Evolutionary conservation across 2,797 vertebrate genomes (phyloP).

Genomic region (Urosaurus nigricauda): DNA sequence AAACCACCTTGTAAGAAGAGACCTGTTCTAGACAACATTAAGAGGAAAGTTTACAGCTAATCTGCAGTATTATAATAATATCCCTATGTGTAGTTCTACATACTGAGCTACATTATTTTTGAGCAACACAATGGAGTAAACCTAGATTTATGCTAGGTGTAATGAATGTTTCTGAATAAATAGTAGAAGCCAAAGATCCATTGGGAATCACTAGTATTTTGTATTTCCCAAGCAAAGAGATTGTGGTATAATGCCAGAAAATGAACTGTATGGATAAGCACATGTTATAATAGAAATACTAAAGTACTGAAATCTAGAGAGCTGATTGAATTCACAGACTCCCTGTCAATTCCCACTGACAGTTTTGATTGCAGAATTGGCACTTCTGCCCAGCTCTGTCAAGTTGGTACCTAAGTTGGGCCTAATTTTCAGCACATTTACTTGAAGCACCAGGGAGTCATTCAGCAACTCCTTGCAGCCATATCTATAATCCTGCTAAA

Average conservation of each 20-base stretch:
- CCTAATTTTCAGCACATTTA: not conserved
- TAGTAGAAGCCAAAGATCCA: not conserved
- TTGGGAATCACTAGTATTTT: not conserved
- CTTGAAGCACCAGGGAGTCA: not conserved
- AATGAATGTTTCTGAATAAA: not conserved
- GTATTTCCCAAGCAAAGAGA: not conserved
- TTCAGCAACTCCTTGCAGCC: not conserved
- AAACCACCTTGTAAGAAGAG: not conserved
- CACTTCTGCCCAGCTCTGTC: not conserved
- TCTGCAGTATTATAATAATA: not conserved
- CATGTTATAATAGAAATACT: not conserved
- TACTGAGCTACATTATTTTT: not conserved
- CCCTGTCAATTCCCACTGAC: not conserved
- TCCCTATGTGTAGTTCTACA: not conserved
- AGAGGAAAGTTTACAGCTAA: not conserved
- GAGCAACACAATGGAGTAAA: not conserved
- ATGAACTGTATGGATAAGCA: not conserved
- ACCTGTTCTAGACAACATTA: not conserved
- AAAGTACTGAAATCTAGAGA: not conserved
- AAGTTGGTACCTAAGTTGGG: not conserved
- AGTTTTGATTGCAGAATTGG: slow-evolving; percentile 1
- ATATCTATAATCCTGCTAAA: not conserved
- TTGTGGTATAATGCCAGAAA: not conserved
- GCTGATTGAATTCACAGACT: not conserved
- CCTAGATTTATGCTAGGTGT: not conserved